These are phyloP conservation scores for Pangasius mekongensis DNA, from an alignment of 2,797 vertebrate species.

Conservation along the genomic window DNA sequence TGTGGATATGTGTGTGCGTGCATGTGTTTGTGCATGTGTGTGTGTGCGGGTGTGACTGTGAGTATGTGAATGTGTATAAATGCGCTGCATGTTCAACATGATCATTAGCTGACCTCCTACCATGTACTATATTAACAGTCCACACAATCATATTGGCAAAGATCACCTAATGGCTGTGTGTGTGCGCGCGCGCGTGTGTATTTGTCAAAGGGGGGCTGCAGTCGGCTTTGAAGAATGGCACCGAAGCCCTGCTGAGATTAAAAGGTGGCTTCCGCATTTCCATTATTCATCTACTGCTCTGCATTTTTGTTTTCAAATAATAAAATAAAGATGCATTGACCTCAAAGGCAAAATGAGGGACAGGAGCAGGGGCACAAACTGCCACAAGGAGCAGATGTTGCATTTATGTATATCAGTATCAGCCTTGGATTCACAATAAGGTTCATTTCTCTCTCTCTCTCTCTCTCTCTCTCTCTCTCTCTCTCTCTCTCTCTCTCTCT, in stretches of 20 bases:
- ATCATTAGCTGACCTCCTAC: conserved; percentile 53
- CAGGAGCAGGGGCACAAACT: conserved; percentile 60
- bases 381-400: conserved; percentile 65
- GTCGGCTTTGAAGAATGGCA: conserved; percentile 60
- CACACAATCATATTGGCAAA: conserved; percentile 38
- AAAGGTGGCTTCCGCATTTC: conserved; percentile 64
- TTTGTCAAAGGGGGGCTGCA: conserved; percentile 32
- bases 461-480: conserved; percentile 42
- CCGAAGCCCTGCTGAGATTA: conserved; percentile 69
- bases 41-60: background rate
- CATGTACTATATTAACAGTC: conserved; percentile 42
- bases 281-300: conserved; percentile 68
- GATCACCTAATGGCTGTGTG: conserved; percentile 37
- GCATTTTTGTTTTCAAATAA: conserved; percentile 58
- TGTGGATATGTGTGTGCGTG: background rate
- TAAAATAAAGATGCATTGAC: conserved; percentile 48
- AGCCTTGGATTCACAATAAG: conserved; percentile 50
- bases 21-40: background rate
- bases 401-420: conserved; percentile 74
- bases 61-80: background rate
- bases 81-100: conserved; percentile 30
- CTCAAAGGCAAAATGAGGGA: conserved; percentile 56
- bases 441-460: conserved; percentile 40
- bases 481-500: conserved; percentile 39
- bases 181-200: conserved; percentile 24